Conservation (phyloP, 2,113 vertebrate species). For the Sitta europaea region DNA sequence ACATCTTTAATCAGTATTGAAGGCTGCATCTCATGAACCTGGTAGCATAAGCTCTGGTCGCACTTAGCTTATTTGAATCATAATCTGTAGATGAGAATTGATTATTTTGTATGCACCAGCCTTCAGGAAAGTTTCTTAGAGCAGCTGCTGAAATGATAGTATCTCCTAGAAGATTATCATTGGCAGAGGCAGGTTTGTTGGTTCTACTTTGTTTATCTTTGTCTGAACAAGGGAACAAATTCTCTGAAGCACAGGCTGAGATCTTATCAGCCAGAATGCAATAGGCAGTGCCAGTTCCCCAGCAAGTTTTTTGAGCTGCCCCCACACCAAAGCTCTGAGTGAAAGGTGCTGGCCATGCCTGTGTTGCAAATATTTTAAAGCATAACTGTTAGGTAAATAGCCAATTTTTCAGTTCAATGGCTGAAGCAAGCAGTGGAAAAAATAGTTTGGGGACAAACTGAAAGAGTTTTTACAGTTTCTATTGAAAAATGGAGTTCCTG, state of each 20-base stretch:
- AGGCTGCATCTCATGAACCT: background rate
- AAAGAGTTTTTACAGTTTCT: background rate
- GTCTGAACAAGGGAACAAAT: constrained; percentile 4
- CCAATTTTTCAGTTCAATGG: constrained; percentile 31
- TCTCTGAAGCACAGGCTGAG: background rate
- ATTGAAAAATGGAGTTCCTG: background rate
- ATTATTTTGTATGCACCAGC: background rate
- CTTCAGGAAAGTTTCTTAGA: background rate
- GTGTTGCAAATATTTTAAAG: background rate
- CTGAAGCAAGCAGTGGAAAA: constrained; percentile 18
- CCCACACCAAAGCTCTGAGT: background rate
- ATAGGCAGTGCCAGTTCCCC: background rate
- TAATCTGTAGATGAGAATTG: background rate
- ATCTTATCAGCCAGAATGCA: background rate
- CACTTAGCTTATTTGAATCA: background rate
- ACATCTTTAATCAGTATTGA: background rate
- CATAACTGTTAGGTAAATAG: constrained; percentile 7
- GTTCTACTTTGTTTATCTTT: constrained; percentile 16
- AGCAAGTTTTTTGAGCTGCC: background rate
- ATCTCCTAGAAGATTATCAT: background rate
- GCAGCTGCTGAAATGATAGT: background rate
- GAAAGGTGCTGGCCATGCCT: background rate
- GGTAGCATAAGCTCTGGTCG: background rate
- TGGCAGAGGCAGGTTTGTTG: background rate
- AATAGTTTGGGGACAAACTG: background rate